Evolutionary conservation across 2,888 invertebrate genomes (phyloP).

Genomic region (Caenorhabditis sp.): DNA sequence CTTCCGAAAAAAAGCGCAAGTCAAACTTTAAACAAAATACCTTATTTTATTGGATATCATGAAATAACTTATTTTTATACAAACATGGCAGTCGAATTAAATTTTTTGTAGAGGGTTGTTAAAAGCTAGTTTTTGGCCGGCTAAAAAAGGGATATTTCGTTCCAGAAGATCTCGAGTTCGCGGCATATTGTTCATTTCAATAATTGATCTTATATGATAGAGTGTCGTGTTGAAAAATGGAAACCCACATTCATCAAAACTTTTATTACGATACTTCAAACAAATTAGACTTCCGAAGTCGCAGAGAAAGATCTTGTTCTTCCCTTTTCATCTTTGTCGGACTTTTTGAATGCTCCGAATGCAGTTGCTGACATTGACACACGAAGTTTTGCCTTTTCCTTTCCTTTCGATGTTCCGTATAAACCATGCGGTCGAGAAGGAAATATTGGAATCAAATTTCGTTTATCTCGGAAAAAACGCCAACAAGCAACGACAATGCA

Average conservation of each 20-base stretch:
- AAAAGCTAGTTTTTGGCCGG: too few species aligned
- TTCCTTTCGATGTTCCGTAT: not conserved
- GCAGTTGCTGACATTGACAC: constrained; percentile 38
- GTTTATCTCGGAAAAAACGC: constrained; percentile 36
- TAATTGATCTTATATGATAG: too few species aligned
- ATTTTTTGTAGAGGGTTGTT: too few species aligned
- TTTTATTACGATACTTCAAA: not conserved
- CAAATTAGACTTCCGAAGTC: constrained; percentile 26
- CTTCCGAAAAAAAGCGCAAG: too few species aligned
- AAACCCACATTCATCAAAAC: not conserved
- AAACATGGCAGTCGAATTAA: too few species aligned
- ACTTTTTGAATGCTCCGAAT: constrained; percentile 10
- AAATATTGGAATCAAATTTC: constrained; percentile 6
- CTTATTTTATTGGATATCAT: too few species aligned
- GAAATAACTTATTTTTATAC: too few species aligned
- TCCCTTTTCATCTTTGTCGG: constrained; percentile 17
- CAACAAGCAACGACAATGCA: constrained; percentile 63
- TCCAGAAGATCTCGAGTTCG: too few species aligned
- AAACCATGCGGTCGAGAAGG: not conserved
- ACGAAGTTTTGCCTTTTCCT: constrained; percentile 17
- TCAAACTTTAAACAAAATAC: too few species aligned
- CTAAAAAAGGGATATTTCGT: too few species aligned
- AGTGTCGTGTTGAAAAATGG: too few species aligned
- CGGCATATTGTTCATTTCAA: too few species aligned
- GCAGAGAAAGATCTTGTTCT: constrained; percentile 38